Evolutionary conservation across 1,140 invertebrate genomes (phyloP), one percentile per base, ranked within the genome.

Genomic region (Dinothrombium tinctorium): DNA sequence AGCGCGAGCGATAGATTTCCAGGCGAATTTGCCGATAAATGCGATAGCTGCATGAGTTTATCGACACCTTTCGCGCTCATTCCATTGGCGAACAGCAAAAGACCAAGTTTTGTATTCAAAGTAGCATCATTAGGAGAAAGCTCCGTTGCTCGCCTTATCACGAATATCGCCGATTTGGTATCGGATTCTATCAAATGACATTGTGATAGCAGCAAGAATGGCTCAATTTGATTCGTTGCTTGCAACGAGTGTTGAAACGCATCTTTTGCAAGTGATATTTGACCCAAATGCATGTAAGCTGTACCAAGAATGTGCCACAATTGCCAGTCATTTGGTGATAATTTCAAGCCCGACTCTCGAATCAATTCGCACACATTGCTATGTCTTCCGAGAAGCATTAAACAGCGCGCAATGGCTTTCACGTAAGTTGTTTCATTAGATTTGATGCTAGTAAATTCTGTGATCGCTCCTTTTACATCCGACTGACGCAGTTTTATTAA

Each of bases 381-480:
- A 22, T 46, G 44, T 22, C 33, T 19, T 12, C 44, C 44, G 21
- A 46, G 29, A n/a, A 46, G 33, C 11, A 42, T 9, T 20, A 46
- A 24, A 46, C 44, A 46, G 26, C 44, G 17, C 6, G 35, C 40
- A 25, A 46, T 43, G 6, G 44, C 41, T 21, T 46, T 46, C 9
- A 46, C 37, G 24, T 46, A 43, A 12, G n/a, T 38, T 7, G 22
- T 17, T n/a, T 29, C 28, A 6, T 32, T 26, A 14, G 40, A 37
- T 35, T 42, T 46, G 2, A 42, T 22, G 12, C 26, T 24, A 20
- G 29, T 38, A 40, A 46, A 46, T 9, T 29, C 21, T 7, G 19
- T 67, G 36, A 76, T 69, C 12, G 80, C 80, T 45, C 69, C 68
- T 44, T 66, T 59, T 26, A 79, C 60, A 52, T 79, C 73, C 45